phyloP scores from a whole-genome alignment of 2,113 vertebrate genomes.

The Oreotragus oreotragus region DNA sequence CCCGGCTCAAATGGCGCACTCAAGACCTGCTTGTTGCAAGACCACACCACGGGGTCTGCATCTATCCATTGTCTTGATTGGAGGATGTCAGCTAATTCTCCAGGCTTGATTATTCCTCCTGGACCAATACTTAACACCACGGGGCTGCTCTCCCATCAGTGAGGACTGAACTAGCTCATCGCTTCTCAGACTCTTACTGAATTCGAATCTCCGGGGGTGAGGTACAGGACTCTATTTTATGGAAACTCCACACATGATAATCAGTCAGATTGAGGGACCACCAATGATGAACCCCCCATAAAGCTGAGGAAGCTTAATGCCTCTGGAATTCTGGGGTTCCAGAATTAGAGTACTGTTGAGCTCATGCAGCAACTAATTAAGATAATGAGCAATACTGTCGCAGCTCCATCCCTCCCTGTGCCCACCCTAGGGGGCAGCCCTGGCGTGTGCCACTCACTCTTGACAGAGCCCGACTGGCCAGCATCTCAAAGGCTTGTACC shows the following conservation, averaged over 20 bases:
- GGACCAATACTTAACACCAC: neutral
- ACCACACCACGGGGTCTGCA: too few relatives aligned
- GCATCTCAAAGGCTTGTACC: slow-evolving; percentile 82
- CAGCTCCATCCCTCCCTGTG: fast-evolving
- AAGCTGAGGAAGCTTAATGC: neutral
- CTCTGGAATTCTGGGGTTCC: neutral
- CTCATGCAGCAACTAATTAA: neutral
- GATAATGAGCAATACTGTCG: fast-evolving
- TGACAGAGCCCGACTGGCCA: slow-evolving; percentile 77
- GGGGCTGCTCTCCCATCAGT: neutral
- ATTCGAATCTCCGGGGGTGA: neutral
- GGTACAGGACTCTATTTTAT: neutral
- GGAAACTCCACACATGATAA: neutral
- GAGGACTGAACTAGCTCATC: neutral
- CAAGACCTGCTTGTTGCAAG: neutral
- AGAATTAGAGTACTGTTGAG: neutral
- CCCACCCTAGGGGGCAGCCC: neutral
- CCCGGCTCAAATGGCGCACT: fast-evolving
- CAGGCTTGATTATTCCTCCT: neutral
- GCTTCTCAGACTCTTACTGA: neutral
- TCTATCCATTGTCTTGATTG: neutral
- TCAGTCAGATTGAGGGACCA: neutral
- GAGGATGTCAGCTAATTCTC: neutral
- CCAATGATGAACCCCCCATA: fast-evolving
- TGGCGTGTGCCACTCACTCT: slow-evolving; percentile 72